phyloP scores from a whole-genome alignment of 2,888 invertebrate genomes.

The Aspidapion aeneum region DNA sequence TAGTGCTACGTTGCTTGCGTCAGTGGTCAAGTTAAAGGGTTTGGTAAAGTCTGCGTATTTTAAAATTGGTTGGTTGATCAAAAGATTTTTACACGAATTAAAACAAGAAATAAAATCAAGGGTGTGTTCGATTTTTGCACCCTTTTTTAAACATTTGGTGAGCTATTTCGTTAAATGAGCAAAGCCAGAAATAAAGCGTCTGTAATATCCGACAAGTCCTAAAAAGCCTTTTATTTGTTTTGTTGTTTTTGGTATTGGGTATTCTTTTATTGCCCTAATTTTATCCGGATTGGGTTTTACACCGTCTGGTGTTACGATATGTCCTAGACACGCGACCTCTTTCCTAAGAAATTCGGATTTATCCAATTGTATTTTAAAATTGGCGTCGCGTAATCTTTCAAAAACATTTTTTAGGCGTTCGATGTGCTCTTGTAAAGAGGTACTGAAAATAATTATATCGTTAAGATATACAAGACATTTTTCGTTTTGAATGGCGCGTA shows the following conservation, averaged over 20 bases:
- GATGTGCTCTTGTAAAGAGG: slow-evolving; percentile 24
- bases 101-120: too few relatives aligned
- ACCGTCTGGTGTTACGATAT: slow-evolving; percentile 27
- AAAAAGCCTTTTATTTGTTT: slow-evolving; percentile 29
- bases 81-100: too few relatives aligned
- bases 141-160: slow-evolving; percentile 14
- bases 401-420: slow-evolving; percentile 24
- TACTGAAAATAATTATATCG: slow-evolving; percentile 26
- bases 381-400: slow-evolving; percentile 20
- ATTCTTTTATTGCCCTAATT: slow-evolving; percentile 23
- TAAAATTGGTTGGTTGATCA: too few relatives aligned
- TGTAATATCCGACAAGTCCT: slow-evolving; percentile 25
- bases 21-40: neutral
- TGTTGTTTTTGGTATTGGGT: slow-evolving; percentile 22
- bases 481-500: slow-evolving; percentile 24
- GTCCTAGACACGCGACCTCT: slow-evolving; percentile 23
- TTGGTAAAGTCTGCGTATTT: neutral
- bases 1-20: neutral
- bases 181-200: slow-evolving; percentile 24
- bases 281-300: slow-evolving; percentile 25
- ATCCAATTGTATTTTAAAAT: slow-evolving; percentile 27
- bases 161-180: slow-evolving; percentile 16
- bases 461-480: slow-evolving; percentile 28
- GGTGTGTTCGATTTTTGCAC: neutral
- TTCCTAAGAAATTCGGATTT: slow-evolving; percentile 25